Evolutionary conservation across 2,888 invertebrate genomes (phyloP).

Genomic region (Lycia hirtaria): DNA sequence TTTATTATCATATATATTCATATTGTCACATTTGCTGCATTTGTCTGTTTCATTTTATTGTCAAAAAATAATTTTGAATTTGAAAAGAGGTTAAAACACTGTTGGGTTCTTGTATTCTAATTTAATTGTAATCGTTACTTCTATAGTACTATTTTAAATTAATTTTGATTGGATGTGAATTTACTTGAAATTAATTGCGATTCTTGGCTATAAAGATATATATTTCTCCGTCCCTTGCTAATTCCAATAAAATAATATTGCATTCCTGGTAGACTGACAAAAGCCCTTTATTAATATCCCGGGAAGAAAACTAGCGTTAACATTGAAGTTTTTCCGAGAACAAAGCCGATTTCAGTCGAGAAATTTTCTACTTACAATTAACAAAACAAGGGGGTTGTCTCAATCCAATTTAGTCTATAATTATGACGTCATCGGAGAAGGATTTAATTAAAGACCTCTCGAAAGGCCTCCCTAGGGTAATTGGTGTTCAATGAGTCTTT

Average conservation of each 20-base stretch:
- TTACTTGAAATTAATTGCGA: background rate
- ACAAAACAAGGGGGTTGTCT: constrained; percentile 76
- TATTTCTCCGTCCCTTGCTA: background rate
- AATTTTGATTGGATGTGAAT: background rate
- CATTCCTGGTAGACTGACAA: constrained; percentile 21
- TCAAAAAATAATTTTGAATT: too few relatives aligned
- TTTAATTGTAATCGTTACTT: background rate
- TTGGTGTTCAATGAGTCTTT: constrained; percentile 84
- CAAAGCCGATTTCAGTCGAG: constrained; percentile 22
- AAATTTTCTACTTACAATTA: constrained; percentile 70
- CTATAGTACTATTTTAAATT: background rate
- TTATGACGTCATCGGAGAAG: constrained; percentile 85
- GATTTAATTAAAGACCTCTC: constrained; percentile 84
- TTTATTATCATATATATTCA: too few relatives aligned
- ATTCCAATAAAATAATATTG: constrained; percentile 10
- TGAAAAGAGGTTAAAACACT: too few relatives aligned
- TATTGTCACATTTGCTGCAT: too few relatives aligned
- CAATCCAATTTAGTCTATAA: constrained; percentile 81
- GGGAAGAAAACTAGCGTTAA: constrained; percentile 9
- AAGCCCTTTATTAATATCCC: constrained; percentile 22
- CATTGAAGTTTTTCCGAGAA: constrained; percentile 17
- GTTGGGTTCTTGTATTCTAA: too few relatives aligned
- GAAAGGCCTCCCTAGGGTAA: constrained; percentile 79
- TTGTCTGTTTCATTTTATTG: too few relatives aligned
- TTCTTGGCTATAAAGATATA: background rate